Percentiles rank a stretch among this genome's conserved stretches.
Evolutionary conservation across 2,797 vertebrate species (phyloP).

Genomic region (Huso huso): DNA sequence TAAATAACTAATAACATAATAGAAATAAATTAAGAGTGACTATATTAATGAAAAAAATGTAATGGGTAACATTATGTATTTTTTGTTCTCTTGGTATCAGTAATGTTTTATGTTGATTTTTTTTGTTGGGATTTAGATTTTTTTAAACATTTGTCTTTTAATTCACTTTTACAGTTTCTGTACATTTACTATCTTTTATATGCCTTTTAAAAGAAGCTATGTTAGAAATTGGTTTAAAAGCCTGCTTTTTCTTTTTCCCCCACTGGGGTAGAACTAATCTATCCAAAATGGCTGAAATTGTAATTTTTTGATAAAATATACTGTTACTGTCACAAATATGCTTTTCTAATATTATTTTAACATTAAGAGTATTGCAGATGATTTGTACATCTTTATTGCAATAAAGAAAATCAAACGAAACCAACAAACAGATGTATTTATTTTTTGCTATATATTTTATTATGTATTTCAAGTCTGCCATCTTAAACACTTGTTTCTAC

Average conservation of each 20-base stretch:
- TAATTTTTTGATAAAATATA: conserved; percentile 84
- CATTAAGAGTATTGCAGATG: conserved; percentile 76
- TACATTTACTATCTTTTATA: conserved; percentile 68
- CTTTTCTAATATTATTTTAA: conserved; percentile 94
- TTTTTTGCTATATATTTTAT: no score
- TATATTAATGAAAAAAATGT: conserved; percentile 47
- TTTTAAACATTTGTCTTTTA: conserved; percentile 32
- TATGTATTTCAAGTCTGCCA: no score
- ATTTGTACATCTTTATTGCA: conserved; percentile 95
- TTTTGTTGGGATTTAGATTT: conserved; percentile 39
- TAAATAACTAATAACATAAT: conserved; percentile 12
- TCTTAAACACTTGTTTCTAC: no score
- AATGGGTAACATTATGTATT: conserved; percentile 39
- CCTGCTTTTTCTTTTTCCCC: conserved; percentile 38
- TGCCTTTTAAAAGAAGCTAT: conserved; percentile 68
- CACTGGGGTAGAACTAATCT: conserved; percentile 50
- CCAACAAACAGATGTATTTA: conserved; percentile 17
- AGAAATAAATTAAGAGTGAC: conserved; percentile 44
- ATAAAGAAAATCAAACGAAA: conserved; percentile 65
- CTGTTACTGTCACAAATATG: conserved; percentile 81
- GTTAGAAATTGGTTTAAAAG: conserved; percentile 36
- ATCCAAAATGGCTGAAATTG: conserved; percentile 59
- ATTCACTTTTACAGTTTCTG: conserved; percentile 38
- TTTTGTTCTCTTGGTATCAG: conserved; percentile 41
- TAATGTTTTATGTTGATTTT: conserved; percentile 60